Base-by-base conservation (phyloP, 1,140 invertebrate genomes). In the Calycopis cecrops region DNA sequence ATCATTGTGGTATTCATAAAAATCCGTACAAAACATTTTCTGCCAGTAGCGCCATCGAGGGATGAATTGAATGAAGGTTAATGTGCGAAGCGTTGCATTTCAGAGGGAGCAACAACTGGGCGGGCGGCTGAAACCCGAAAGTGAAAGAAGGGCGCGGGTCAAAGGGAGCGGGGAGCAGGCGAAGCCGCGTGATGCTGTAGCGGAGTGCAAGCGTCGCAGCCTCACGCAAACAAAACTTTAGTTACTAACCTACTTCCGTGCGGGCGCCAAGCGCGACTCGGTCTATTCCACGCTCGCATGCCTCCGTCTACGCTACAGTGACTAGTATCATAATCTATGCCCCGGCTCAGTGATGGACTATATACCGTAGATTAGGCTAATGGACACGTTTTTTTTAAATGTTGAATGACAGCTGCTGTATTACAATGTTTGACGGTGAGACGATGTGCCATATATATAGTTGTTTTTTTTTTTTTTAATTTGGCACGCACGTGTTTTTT, bases 151-250 rank as follows among this genome's bases (percentile, higher is more conserved):
- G 68, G 74, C 71, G 71, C 60, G 59, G 60, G 63, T 60, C 62
- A 48, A 58, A 61, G 63, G 59, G 58, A 59, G 63, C 60, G 55
- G 59, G 54, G 52, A 37, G 53, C 63, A 69, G 67, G 69, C 67
- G 59, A 59, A 61, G 67, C 67, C 76, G 78, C 67, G 73, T 71
- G 75, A 48, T 63, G 62, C 38, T 40, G 51, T 63, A 73, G 77
- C 61, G 62, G 68, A 82, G 69, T 83, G 81, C 81, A 83, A 64
- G 78, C 79, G 76, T 71, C 83, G 79, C 83, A 85, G 79, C 81
- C 79, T 84, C 84, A 85, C 81, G 76, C 84, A 84, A 87, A 87
- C 83, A 85, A 87, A 85, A 85, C 75, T 86, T 86, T 87, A 87
- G 83, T 87, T 82, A 82, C 66, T 87, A 87, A 87, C 83, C 83